These are phyloP conservation scores for Antrozous pallidus DNA, from an alignment of 2,797 vertebrate genomes.

Conservation along the genomic window DNA sequence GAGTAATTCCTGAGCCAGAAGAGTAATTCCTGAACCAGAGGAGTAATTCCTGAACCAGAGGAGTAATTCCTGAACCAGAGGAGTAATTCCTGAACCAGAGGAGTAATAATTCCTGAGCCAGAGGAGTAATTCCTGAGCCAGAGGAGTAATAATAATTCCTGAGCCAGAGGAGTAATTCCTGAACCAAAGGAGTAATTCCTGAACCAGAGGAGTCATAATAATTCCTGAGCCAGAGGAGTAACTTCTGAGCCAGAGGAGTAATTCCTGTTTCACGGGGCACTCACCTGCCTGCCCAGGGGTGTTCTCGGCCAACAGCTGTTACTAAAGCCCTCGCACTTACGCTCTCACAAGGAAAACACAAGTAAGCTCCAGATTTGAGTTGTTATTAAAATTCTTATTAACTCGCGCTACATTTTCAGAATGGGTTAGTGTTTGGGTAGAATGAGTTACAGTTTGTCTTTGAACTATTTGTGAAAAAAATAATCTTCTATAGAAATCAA, in stretches of 20 bases:
- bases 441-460: neutral
- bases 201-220: too few species aligned
- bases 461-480: neutral
- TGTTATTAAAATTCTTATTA: slow-evolving; percentile 20
- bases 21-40: neutral
- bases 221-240: neutral
- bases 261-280: neutral
- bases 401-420: neutral
- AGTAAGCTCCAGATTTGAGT: neutral
- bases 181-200: neutral
- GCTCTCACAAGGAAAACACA: slow-evolving; percentile 16
- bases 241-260: neutral
- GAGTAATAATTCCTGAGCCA: too few species aligned
- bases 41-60: neutral
- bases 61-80: neutral
- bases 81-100: neutral
- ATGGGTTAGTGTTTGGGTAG: neutral
- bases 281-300: neutral
- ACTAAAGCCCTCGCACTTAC: neutral
- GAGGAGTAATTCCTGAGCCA: neutral
- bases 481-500: neutral
- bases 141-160: too few species aligned
- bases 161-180: neutral
- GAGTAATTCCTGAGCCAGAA: neutral
- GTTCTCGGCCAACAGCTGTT: neutral